Evolutionary conservation across 1,140 invertebrate species (phyloP).

Genomic region (Drosophila ohnishii): DNA sequence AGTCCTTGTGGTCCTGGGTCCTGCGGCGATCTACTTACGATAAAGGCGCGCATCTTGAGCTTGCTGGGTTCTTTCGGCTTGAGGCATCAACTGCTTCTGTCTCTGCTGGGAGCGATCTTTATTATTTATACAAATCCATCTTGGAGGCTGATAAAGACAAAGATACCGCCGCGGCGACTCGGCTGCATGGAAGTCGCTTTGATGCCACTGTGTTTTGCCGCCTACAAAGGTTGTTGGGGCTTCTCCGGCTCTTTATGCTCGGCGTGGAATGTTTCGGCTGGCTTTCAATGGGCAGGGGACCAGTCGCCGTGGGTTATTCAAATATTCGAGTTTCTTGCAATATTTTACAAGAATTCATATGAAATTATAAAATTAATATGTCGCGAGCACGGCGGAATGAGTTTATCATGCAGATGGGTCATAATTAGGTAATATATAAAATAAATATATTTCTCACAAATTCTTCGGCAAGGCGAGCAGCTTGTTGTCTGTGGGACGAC

Average conservation of each 20-base stretch:
- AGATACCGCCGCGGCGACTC: constrained; percentile 55
- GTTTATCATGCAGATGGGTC: constrained; percentile 72
- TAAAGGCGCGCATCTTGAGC: constrained; percentile 74
- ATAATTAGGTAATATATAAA: constrained; percentile 70
- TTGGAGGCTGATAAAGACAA: constrained; percentile 77
- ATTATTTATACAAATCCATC: constrained; percentile 81
- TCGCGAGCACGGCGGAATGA: constrained; percentile 61
- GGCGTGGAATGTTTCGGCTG: constrained; percentile 68
- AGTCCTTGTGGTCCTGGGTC: constrained; percentile 12
- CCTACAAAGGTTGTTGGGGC: constrained; percentile 66
- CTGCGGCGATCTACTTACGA: constrained; percentile 51
- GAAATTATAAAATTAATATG: constrained; percentile 78
- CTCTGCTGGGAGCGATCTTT: constrained; percentile 60
- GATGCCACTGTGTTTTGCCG: constrained; percentile 78
- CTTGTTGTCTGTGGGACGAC: constrained; percentile 72
- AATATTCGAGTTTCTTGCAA: constrained; percentile 74
- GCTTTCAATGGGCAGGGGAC: constrained; percentile 60
- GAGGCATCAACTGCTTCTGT: constrained; percentile 67
- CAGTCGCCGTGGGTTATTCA: constrained; percentile 70
- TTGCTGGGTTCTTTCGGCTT: constrained; percentile 64
- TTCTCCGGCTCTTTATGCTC: constrained; percentile 67
- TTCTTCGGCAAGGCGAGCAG: constrained; percentile 71
- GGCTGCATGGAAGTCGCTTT: constrained; percentile 71
- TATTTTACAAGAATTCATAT: constrained; percentile 81
- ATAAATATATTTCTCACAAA: constrained; percentile 62